Evolutionary conservation across 2,888 invertebrate genomes (phyloP), one percentile per base, ranked within the genome.

Genomic region (Sphaerophoria taeniata): DNA sequence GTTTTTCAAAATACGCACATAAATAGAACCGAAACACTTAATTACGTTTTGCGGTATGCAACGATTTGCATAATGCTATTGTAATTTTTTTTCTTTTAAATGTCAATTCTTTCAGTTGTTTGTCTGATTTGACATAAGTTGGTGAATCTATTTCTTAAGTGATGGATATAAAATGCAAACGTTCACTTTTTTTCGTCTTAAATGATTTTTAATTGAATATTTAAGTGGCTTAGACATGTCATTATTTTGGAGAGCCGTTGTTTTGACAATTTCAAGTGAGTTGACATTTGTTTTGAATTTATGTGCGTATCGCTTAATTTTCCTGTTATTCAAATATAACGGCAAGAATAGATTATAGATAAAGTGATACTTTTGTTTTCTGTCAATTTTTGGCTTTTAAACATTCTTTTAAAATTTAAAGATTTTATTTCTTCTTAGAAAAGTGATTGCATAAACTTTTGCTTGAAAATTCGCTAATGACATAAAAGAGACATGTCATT

Each of bases 111-210:
- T 45, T 45, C 9, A 31, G 51, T 53, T 9, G 36, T 43, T 11
- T 69, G 24, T 34, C 24, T 36, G 7, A 67, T 53, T 31, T 31
- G 53, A 51, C 67, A 67, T 39, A 39, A 67, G 12, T 39, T 24
- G 67, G 31, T 39, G 67, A 51, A 33, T 33, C n/a, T 6, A 16
- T 49, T 49, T 16, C 3, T 12, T 4, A 39, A 24, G 24, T n/a
- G 39, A 9, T 39, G 3, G 12, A 43, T 12, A 7, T 11, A 43
- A 53, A 53, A 53, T 24, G 39, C 36, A 34, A 53, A 67, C 39
- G 36, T 67, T 67, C 39, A 53, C 67, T 67, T 67, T 67, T 67
- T 67, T 60, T 24, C 39, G 39, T 53, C 31, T 67, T 34, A 11
- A 49, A 9, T 24, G 1, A 11, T 31, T 45, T 14, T 45, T 63